Percentiles rank a stretch among this genome's conserved stretches.
Conservation (phyloP, 2,113 vertebrate species). For the Ciconia stormi region DNA sequence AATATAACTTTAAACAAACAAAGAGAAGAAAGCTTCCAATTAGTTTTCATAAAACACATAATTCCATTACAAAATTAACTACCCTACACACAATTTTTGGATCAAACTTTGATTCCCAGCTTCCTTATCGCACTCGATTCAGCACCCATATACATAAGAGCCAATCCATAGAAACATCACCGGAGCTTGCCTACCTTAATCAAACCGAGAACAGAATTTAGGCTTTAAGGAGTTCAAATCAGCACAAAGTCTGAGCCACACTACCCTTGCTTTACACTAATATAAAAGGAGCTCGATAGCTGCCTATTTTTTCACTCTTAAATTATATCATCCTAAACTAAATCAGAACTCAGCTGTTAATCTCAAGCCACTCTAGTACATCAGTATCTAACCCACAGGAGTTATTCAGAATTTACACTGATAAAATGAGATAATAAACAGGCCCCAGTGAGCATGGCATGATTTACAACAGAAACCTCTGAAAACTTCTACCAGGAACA, state of each 20-base stretch:
- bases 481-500: not conserved
- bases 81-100: not conserved
- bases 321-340: not conserved
- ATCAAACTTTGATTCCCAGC: not conserved
- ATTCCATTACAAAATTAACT: not conserved
- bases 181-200: not conserved
- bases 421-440: not conserved
- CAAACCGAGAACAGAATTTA: not conserved
- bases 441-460: not conserved
- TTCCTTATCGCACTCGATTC: not conserved
- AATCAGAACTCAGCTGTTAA: not conserved
- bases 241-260: not conserved
- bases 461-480: not conserved
- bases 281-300: not conserved
- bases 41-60: not conserved
- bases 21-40: not conserved
- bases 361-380: not conserved
- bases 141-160: accelerated
- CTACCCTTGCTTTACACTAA: not conserved
- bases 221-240: not conserved
- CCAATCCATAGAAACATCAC: not conserved
- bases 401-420: not conserved
- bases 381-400: not conserved
- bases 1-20: not conserved
- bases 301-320: not conserved